Conservation (phyloP, 2,797 vertebrate genomes). For the Melopsittacus undulatus region DNA sequence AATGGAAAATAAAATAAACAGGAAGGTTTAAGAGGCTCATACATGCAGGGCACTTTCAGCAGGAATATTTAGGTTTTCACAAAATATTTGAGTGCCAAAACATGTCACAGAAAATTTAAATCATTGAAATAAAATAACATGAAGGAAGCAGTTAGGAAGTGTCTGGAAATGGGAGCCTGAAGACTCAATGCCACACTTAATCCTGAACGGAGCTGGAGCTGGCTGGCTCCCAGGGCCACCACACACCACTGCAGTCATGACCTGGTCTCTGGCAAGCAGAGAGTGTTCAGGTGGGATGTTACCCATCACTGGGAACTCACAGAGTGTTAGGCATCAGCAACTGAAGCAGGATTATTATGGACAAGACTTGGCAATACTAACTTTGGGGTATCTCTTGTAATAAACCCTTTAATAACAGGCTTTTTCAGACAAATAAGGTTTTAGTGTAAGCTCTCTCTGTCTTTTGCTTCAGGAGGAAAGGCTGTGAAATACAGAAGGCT, state of each 20-base stretch:
- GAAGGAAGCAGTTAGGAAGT: conserved; percentile 48
- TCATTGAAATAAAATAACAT: conserved; percentile 16
- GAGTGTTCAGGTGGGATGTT: accelerated
- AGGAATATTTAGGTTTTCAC: neutral
- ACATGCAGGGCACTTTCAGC: neutral
- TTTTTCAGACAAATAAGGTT: neutral
- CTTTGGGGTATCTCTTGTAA: accelerated
- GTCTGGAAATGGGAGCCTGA: conserved; percentile 17
- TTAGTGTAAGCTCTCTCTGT: neutral
- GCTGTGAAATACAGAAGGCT: neutral
- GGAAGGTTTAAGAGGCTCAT: neutral
- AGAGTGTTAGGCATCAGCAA: neutral
- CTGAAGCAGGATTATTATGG: accelerated
- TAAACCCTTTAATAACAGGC: accelerated
- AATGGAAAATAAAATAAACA: neutral
- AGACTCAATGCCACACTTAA: neutral
- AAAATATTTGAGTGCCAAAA: neutral
- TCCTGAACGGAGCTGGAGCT: neutral
- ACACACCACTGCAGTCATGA: accelerated
- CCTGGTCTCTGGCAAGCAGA: accelerated
- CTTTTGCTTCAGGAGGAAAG: neutral
- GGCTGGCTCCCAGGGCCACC: neutral
- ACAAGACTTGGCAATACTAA: neutral
- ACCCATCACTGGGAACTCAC: accelerated
- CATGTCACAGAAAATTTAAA: conserved; percentile 39